Evolutionary conservation across 2,797 vertebrate genomes (phyloP), one percentile per base, ranked within the genome.

Genomic region (Champsocephalus gunnari): DNA sequence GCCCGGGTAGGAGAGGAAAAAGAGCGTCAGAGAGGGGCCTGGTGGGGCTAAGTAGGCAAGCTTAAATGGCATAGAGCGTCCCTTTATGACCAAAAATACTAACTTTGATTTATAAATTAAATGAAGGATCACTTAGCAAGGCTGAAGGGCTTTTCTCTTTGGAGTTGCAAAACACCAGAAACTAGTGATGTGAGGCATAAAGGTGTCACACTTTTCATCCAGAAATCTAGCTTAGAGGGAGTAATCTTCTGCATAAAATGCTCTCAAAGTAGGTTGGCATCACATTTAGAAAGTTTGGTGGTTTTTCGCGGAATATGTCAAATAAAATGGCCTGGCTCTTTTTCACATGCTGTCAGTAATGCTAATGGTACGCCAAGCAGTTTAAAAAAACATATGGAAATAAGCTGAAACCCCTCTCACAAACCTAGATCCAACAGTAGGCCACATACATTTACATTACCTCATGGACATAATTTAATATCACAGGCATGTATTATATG

Each of bases 31-130:
- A 77, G 80, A 71, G 63, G 44, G 78, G 66, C 59, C 5, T 51
- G 77, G 77, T 65, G 60, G 49, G 32, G 62, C 41, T 2, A 38
- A 64, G 66, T 1, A 53, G 56, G 47, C 73, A 43, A 55, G 16
- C 60, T 32, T 17, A 8, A 66, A 68, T 65, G 60, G 80, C 80
- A 92, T 71, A 90, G 72, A 80, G 87, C 49, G 47, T 54, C 74
- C 71, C 72, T 92, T 92, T 90, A 83, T 87, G 75, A 77, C 67
- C 74, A 59, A 19, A 81, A 82, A 77, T 65, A 75, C 56, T 47
- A 61, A 73, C 78, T 77, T 63, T 79, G 45, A 77, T 69, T 84
- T 80, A 71, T 77, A 82, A 73, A 87, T 34, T 53, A 63, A 47
- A 72, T 50, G 38, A 84, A 76, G 75, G 81, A 80, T 53, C 63